These are phyloP conservation scores for Mycogona germanica DNA, from an alignment of 2,888 invertebrate species.

Conservation along the genomic window DNA sequence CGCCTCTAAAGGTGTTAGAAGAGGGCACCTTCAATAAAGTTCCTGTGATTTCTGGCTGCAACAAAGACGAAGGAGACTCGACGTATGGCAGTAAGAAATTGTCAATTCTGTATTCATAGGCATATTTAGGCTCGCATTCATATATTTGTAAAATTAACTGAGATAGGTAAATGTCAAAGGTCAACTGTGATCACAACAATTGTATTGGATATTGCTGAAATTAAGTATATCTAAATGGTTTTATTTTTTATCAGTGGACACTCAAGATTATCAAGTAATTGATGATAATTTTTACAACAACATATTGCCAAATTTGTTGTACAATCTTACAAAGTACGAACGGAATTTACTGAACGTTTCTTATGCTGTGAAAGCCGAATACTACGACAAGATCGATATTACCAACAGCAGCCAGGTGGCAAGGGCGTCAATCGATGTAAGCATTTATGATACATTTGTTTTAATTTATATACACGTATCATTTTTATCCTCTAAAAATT, in stretches of 20 bases:
- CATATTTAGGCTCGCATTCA: too few species aligned
- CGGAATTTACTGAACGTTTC: slow-evolving; percentile 8
- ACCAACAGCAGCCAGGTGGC: not conserved
- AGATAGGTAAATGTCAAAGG: too few species aligned
- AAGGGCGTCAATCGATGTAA: slow-evolving; percentile 2
- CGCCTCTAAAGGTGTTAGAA: not conserved
- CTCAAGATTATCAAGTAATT: not conserved
- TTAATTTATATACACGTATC: not conserved
- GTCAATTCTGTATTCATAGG: not conserved
- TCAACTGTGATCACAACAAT: not conserved
- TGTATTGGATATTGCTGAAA: too few species aligned
- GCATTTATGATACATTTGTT: too few species aligned
- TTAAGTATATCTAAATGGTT: too few species aligned
- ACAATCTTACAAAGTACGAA: slow-evolving; percentile 6
- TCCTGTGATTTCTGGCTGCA: slow-evolving; percentile 4
- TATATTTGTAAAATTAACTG: too few species aligned
- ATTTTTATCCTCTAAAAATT: too few species aligned
- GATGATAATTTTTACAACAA: slow-evolving; percentile 7
- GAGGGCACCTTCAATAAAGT: slow-evolving; percentile 14
- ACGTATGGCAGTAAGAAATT: slow-evolving; percentile 2
- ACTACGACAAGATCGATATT: slow-evolving; percentile 12
- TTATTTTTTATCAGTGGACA: too few species aligned
- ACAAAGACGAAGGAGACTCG: slow-evolving; percentile 11
- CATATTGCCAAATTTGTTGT: not conserved
- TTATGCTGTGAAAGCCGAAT: slow-evolving; percentile 15